These are phyloP conservation scores for Perca flavescens DNA, from an alignment of 2,113 vertebrate species.

Conservation along the genomic window DNA sequence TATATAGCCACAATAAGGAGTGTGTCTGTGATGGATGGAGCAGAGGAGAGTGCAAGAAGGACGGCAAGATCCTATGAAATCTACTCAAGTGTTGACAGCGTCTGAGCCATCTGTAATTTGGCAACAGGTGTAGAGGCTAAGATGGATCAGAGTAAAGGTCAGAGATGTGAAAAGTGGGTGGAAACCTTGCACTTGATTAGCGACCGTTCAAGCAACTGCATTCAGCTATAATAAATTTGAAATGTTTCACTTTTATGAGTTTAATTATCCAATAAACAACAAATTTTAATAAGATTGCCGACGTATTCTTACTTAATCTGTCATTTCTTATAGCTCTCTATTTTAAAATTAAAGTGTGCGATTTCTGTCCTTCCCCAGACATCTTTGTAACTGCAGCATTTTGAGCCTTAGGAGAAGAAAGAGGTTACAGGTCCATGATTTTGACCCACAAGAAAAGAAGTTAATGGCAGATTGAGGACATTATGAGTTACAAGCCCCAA, in stretches of 20 bases:
- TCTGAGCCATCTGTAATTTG: conserved; percentile 65
- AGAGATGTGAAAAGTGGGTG: conserved; percentile 62
- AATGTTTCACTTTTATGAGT: conserved; percentile 14
- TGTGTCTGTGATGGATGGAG: conserved; percentile 4
- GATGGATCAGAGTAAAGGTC: conserved; percentile 72
- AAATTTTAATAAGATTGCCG: not conserved
- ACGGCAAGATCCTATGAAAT: conserved; percentile 46
- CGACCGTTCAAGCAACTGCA: conserved; percentile 45
- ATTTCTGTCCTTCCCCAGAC: not conserved
- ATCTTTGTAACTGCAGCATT: not conserved
- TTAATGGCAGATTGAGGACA: conserved; percentile 20
- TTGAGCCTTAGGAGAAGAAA: not conserved
- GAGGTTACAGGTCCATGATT: not conserved
- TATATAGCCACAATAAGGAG: not conserved
- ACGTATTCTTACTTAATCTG: not conserved
- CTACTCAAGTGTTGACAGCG: conserved; percentile 62
- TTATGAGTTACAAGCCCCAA: not conserved
- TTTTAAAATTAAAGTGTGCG: not conserved
- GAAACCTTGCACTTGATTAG: conserved; percentile 66
- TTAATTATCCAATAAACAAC: not conserved
- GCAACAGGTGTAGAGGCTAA: conserved; percentile 68
- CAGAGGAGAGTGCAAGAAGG: conserved; percentile 27
- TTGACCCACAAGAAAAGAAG: conserved; percentile 4
- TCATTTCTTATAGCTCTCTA: not conserved
- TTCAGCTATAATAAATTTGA: conserved; percentile 22